Conservation (phyloP, 1,140 invertebrate species). For the Drosophila trapezifrons region DNA sequence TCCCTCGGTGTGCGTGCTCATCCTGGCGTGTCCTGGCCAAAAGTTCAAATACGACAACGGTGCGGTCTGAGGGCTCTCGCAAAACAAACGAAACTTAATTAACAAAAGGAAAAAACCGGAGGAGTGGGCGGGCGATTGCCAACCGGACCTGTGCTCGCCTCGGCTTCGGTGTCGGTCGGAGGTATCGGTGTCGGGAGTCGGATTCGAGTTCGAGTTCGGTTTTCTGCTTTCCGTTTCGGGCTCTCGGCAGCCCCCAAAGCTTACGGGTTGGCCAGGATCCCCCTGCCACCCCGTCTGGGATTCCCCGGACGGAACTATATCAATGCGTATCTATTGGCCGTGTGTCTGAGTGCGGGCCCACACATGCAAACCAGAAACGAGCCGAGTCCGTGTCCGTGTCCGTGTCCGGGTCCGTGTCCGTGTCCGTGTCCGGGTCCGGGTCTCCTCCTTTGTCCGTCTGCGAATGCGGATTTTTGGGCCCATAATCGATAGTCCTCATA, state of each 20-base stretch:
- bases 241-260: slow-evolving; percentile 13
- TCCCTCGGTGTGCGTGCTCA: slow-evolving; percentile 12
- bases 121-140: not conserved
- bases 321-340: slow-evolving; percentile 77
- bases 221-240: slow-evolving; percentile 15
- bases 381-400: not conserved
- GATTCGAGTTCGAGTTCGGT: slow-evolving; percentile 6
- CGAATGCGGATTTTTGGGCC: slow-evolving; percentile 52
- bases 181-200: slow-evolving; percentile 4
- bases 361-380: slow-evolving; percentile 21
- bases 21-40: slow-evolving; percentile 44
- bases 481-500: slow-evolving; percentile 69
- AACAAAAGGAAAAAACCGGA: slow-evolving; percentile 49
- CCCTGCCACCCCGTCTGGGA: slow-evolving; percentile 42
- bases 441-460: slow-evolving; percentile 41
- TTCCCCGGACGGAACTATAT: slow-evolving; percentile 59
- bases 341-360: slow-evolving; percentile 3
- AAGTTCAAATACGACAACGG: slow-evolving; percentile 53
- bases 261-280: slow-evolving; percentile 40
- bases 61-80: slow-evolving; percentile 54
- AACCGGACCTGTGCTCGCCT: slow-evolving; percentile 4
- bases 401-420: slow-evolving; percentile 13
- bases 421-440: slow-evolving; percentile 4
- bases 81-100: slow-evolving; percentile 69
- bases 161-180: slow-evolving; percentile 9